phyloP scores from a whole-genome alignment of 2,888 invertebrate species.

The Malthinus flaveolus region DNA sequence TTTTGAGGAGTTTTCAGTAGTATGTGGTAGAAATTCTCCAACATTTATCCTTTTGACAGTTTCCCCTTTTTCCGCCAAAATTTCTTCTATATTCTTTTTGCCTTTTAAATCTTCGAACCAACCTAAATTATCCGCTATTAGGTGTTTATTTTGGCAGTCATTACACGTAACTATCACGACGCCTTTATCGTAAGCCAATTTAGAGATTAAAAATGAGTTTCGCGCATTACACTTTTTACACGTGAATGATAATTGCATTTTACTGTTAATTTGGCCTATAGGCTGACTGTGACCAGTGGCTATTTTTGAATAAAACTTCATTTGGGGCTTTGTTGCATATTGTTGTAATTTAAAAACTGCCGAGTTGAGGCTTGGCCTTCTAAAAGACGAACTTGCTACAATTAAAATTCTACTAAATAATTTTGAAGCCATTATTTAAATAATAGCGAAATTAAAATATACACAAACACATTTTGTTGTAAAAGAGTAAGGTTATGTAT shows the following conservation, averaged over 20 bases:
- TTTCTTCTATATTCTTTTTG: conserved; percentile 86
- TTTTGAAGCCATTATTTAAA: not conserved
- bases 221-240: conserved; percentile 85
- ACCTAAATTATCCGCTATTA: conserved; percentile 94
- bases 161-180: conserved; percentile 91
- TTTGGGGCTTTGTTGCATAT: too few species aligned
- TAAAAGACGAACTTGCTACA: not conserved
- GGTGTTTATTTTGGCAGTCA: conserved; percentile 85
- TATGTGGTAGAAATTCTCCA: conserved; percentile 12
- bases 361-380: too few species aligned
- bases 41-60: conserved; percentile 59
- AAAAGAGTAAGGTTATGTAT: too few species aligned
- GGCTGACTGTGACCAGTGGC: too few species aligned
- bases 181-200: conserved; percentile 82
- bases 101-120: conserved; percentile 87
- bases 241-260: conserved; percentile 77
- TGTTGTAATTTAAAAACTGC: too few species aligned
- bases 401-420: not conserved
- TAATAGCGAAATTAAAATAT: not conserved
- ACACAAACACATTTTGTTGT: not conserved
- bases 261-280: conserved; percentile 56
- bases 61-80: conserved; percentile 87
- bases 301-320: not conserved
- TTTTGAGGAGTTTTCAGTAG: not conserved
- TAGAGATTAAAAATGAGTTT: conserved; percentile 81